Percentiles rank a stretch among this genome's conserved stretches.
These are phyloP conservation scores for Diadumene lineata DNA, from an alignment of 92 coral and sea anemone species.

Conservation along the genomic window DNA sequence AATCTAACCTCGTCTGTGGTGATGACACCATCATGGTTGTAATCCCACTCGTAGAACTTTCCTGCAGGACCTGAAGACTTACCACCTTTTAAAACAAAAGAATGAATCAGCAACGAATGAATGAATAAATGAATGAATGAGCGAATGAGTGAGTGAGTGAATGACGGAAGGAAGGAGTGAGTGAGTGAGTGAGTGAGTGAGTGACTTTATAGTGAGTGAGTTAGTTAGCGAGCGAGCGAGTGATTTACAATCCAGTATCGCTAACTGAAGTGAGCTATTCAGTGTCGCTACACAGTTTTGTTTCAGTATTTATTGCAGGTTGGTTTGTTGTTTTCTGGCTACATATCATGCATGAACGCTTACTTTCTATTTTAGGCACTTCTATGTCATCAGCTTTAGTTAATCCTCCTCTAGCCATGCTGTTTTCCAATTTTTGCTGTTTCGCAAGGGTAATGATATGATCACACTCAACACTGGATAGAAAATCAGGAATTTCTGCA, in stretches of 20 bases:
- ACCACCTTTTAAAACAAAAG: slow-evolving; percentile 36
- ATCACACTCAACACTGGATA: slow-evolving; percentile 67
- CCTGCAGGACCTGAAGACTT: slow-evolving; percentile 49
- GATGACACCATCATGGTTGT: slow-evolving; percentile 57
- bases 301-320: too few species aligned
- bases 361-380: slow-evolving; percentile 50
- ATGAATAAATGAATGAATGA: too few species aligned
- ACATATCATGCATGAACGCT: too few species aligned
- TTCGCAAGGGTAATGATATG: slow-evolving; percentile 60
- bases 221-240: too few species aligned
- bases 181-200: too few species aligned
- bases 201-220: too few species aligned
- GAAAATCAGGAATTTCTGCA: slow-evolving; percentile 75
- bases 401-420: slow-evolving; percentile 81
- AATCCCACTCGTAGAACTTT: slow-evolving; percentile 61
- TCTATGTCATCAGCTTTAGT: slow-evolving; percentile 53
- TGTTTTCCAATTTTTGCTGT: slow-evolving; percentile 48
- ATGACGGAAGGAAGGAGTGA: too few species aligned
- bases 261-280: too few species aligned
- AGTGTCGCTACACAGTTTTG: too few species aligned
- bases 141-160: too few species aligned
- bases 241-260: too few species aligned
- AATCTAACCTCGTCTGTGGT: slow-evolving; percentile 66
- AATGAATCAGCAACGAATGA: background rate
- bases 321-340: too few species aligned